phyloP scores from a whole-genome alignment of 1,140 invertebrate species.

The Panagrolaimus sp. region DNA sequence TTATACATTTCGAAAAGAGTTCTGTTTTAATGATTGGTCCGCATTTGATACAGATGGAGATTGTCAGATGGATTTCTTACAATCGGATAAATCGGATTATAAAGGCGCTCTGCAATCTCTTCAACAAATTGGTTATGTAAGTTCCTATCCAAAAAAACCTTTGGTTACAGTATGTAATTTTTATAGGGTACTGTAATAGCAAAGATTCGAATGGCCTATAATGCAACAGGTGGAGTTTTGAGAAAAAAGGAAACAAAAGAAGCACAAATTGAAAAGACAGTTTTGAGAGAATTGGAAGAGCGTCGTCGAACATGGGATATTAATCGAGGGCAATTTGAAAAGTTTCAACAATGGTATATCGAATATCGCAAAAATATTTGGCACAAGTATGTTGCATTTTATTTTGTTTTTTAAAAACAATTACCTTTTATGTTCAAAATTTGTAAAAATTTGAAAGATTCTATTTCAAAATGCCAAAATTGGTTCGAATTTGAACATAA shows the following conservation, averaged over 20 bases:
- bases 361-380: constrained; percentile 56
- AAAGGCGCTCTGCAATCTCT: constrained; percentile 52
- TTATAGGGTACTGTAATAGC: constrained; percentile 58
- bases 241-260: constrained; percentile 51
- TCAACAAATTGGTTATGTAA: constrained; percentile 59
- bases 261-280: constrained; percentile 52
- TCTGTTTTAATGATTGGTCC: constrained; percentile 59
- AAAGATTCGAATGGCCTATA: constrained; percentile 54
- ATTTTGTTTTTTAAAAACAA: no score
- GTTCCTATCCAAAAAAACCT: neutral
- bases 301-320: constrained; percentile 42
- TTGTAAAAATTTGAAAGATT: neutral
- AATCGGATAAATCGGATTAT: constrained; percentile 50
- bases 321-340: constrained; percentile 54
- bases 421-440: no score
- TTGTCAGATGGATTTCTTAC: constrained; percentile 56
- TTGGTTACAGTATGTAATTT: neutral
- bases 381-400: constrained; percentile 39
- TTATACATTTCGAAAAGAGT: constrained; percentile 59
- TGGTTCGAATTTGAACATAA: no score
- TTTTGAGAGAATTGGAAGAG: constrained; percentile 49
- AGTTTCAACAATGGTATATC: constrained; percentile 55
- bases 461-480: no score
- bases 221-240: constrained; percentile 49
- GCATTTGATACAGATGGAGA: constrained; percentile 55